Conservation (phyloP, 2,113 vertebrate species). For the Microcebus lehilahytsara region DNA sequence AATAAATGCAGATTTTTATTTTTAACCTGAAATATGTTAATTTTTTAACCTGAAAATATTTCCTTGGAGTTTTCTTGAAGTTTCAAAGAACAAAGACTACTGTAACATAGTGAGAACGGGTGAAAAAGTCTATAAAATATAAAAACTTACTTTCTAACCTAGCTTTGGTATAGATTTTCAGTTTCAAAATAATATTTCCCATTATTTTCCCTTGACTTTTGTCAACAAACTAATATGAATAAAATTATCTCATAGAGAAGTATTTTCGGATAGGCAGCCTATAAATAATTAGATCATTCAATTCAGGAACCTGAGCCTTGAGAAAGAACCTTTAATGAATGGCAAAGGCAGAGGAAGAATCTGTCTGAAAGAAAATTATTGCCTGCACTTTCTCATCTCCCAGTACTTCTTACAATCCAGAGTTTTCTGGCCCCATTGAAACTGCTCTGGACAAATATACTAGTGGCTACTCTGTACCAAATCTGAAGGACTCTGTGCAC, state of each 20-base stretch:
- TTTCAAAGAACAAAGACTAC: slow-evolving; percentile 28
- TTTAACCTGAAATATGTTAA: neutral
- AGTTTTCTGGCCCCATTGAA: neutral
- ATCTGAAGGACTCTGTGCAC: neutral
- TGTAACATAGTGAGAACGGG: neutral
- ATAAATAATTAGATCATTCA: neutral
- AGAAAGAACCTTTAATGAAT: slow-evolving; percentile 13
- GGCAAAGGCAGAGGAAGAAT: neutral
- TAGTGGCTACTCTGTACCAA: neutral
- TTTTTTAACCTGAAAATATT: neutral
- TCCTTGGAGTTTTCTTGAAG: slow-evolving; percentile 16
- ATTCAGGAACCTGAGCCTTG: neutral
- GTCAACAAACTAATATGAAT: neutral
- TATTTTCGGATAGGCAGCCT: neutral
- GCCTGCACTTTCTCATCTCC: neutral
- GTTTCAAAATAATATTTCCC: neutral
- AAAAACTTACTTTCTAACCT: slow-evolving; percentile 7
- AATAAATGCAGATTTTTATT: neutral
- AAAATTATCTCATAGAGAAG: slow-evolving; percentile 11
- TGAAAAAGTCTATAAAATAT: neutral
- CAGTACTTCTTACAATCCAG: neutral
- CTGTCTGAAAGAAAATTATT: slow-evolving; percentile 32
- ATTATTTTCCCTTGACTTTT: neutral
- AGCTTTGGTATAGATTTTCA: neutral
- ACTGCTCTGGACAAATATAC: neutral